A percentile compares a stretch with the other conserved stretches of the same genome.
Conservation (phyloP, 2,113 vertebrate species). For the Jacana jacana region DNA sequence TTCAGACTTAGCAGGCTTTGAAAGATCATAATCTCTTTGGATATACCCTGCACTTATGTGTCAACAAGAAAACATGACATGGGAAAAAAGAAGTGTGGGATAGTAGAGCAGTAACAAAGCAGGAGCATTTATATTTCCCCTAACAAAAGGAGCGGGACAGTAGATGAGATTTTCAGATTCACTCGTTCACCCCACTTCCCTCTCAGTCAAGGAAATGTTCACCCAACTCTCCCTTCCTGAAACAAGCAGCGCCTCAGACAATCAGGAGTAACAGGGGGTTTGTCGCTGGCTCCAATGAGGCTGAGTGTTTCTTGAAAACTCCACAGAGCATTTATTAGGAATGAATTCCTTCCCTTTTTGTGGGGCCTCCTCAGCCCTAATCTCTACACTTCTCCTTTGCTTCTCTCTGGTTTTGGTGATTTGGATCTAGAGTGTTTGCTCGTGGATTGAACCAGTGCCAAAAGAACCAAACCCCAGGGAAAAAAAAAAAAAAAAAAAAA, state of each 20-base stretch:
- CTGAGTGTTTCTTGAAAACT: slow-evolving; percentile 21
- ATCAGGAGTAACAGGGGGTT: not conserved
- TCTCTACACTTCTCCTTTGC: slow-evolving; percentile 16
- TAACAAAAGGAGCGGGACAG: not conserved
- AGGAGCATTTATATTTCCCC: not conserved
- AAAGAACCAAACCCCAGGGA: not conserved
- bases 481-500: not conserved
- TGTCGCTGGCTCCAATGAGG: not conserved
- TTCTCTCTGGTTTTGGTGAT: slow-evolving; percentile 14
- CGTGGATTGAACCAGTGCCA: slow-evolving; percentile 1
- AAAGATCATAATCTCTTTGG: not conserved
- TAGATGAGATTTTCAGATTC: not conserved
- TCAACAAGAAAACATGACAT: not conserved
- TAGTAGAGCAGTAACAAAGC: not conserved
- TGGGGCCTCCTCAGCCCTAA: slow-evolving; percentile 37
- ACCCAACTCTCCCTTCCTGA: not conserved
- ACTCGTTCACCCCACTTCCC: not conserved
- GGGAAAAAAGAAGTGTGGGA: not conserved
- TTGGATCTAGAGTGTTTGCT: slow-evolving; percentile 11
- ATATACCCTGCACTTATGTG: not conserved
- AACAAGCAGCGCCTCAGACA: not conserved
- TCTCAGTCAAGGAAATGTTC: not conserved
- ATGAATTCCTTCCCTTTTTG: slow-evolving; percentile 48
- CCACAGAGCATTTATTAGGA: slow-evolving; percentile 27
- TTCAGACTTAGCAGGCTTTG: not conserved